These are phyloP conservation scores for Panopea generosa DNA, from an alignment of 2,888 invertebrate genomes.

Conservation along the genomic window DNA sequence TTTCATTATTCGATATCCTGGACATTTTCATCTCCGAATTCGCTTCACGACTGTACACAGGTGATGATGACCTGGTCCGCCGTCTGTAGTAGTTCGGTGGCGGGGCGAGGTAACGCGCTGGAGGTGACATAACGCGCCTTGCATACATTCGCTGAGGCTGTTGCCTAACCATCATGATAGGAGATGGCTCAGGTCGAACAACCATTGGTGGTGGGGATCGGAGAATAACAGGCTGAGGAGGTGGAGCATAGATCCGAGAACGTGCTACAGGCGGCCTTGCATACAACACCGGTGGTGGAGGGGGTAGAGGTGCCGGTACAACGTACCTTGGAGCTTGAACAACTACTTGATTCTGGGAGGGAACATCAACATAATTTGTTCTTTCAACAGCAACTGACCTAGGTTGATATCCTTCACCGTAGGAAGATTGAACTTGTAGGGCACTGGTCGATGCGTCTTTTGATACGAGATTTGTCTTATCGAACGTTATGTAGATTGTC, in stretches of 20 bases:
- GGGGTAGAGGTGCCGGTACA: constrained; percentile 12
- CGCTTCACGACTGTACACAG: constrained; percentile 23
- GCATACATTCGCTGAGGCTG: constrained; percentile 37
- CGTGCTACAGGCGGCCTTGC: constrained; percentile 19
- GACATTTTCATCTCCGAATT: constrained; percentile 14
- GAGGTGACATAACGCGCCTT: constrained; percentile 35
- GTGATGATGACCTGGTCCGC: constrained; percentile 51
- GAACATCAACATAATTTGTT: too few relatives aligned
- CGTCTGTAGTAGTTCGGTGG: constrained; percentile 19
- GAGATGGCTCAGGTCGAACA: background rate
- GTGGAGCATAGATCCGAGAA: background rate
- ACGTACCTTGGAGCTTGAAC: constrained; percentile 8
- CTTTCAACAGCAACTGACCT: constrained; percentile 9
- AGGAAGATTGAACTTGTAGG: background rate
- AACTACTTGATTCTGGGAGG: background rate
- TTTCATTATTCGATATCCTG: constrained; percentile 1
- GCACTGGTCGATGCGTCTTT: constrained; percentile 21
- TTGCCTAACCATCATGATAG: background rate
- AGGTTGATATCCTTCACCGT: constrained; percentile 14
- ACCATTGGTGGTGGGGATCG: constrained; percentile 25
- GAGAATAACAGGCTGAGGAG: background rate
- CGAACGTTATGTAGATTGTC: constrained; percentile 54
- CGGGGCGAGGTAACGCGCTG: constrained; percentile 15
- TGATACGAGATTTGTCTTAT: constrained; percentile 47
- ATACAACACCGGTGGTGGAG: background rate